Evolutionary conservation across 2,888 invertebrate species (phyloP).

Genomic region (Drosophila gaucha): DNA sequence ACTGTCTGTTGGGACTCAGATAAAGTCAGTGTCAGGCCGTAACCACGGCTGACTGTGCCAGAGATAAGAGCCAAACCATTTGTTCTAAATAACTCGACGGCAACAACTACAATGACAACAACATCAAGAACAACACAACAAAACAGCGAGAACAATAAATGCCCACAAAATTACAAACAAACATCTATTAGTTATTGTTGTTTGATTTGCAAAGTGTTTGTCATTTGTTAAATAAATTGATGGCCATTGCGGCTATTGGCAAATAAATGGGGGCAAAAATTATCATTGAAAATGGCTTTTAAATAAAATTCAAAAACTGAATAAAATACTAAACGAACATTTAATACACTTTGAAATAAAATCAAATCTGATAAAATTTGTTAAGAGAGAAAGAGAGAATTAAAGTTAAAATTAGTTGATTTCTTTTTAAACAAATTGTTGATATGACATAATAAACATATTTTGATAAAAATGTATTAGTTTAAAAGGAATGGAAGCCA

Average conservation of each 20-base stretch:
- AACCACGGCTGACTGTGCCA: constrained; percentile 21
- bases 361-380: background rate
- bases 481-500: no score
- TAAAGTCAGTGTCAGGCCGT: constrained; percentile 35
- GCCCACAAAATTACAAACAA: constrained; percentile 57
- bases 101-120: constrained; percentile 22
- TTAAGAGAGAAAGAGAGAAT: background rate
- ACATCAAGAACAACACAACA: constrained; percentile 5
- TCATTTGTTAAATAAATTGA: constrained; percentile 80
- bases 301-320: constrained; percentile 23
- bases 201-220: constrained; percentile 79
- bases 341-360: constrained; percentile 3
- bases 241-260: constrained; percentile 70
- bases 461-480: no score
- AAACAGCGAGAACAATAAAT: constrained; percentile 30
- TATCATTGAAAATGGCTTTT: constrained; percentile 36
- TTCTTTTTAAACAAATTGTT: no score
- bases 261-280: constrained; percentile 59
- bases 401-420: background rate
- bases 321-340: background rate
- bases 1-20: constrained; percentile 42
- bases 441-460: no score
- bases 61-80: constrained; percentile 67
- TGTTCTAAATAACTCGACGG: constrained; percentile 66
- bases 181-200: constrained; percentile 76